A percentile compares a stretch with the other conserved stretches of the same genome.
Evolutionary conservation across 2,113 vertebrate species (phyloP).

Genomic region (Lepus americanus): DNA sequence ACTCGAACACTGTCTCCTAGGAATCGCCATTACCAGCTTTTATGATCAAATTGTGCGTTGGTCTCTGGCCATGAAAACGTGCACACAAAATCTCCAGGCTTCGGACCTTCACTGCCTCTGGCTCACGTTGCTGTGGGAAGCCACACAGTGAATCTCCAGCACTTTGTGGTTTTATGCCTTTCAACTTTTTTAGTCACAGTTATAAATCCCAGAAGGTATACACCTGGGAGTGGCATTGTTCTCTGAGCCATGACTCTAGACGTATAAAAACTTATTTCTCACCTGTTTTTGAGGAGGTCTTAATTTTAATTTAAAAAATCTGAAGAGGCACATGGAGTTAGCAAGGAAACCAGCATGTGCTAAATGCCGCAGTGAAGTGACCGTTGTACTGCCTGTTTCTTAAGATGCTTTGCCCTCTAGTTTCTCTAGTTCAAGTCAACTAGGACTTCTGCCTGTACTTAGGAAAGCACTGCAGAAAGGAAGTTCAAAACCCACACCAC

Average conservation of each 20-base stretch:
- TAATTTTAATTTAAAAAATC: constrained; percentile 21
- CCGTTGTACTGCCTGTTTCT: neutral
- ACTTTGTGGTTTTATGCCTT: neutral
- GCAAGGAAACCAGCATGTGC: neutral
- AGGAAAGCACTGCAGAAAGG: neutral
- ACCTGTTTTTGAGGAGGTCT: neutral
- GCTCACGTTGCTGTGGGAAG: neutral
- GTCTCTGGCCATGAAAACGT: neutral
- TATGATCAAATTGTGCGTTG: neutral
- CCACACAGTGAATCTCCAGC: neutral
- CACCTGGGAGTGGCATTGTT: neutral
- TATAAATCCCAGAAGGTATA: neutral
- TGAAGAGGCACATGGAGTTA: neutral
- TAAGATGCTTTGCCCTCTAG: neutral
- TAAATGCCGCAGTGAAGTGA: neutral
- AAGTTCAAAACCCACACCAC: neutral
- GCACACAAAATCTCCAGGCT: neutral
- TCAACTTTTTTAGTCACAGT: neutral
- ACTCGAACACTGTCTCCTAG: neutral
- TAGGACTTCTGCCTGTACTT: too few relatives aligned
- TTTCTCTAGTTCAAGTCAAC: neutral
- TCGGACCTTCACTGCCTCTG: constrained; percentile 20
- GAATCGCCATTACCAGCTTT: neutral
- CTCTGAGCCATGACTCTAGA: neutral
- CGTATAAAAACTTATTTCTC: neutral